Conservation (phyloP, 2,113 vertebrate genomes). For the Acinonyx jubatus region DNA sequence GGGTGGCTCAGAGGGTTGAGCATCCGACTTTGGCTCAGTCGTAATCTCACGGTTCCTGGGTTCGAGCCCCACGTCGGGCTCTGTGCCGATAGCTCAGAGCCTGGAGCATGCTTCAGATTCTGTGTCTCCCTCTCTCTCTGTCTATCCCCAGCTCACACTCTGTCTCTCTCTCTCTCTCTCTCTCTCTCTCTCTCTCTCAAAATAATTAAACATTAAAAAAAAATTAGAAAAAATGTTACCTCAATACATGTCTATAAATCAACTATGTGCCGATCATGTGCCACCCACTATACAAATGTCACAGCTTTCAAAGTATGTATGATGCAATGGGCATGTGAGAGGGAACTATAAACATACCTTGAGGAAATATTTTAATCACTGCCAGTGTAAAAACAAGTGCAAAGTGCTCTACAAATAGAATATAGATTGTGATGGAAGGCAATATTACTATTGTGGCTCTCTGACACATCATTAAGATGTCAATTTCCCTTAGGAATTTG, state of each 20-base stretch:
- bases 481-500: constrained; percentile 22
- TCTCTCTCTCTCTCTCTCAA: too few relatives aligned
- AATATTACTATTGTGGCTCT: background rate
- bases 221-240: background rate
- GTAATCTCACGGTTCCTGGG: too few relatives aligned
- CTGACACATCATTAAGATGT: background rate
- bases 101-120: too few relatives aligned
- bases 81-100: too few relatives aligned
- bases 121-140: too few relatives aligned
- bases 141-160: too few relatives aligned
- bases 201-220: too few relatives aligned
- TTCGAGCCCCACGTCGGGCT: too few relatives aligned
- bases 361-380: background rate
- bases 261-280: background rate
- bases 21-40: too few relatives aligned
- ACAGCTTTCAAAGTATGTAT: background rate
- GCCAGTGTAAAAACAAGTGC: background rate
- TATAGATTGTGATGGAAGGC: background rate
- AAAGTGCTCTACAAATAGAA: background rate
- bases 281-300: background rate
- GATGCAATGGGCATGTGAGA: background rate
- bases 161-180: too few relatives aligned
- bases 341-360: background rate
- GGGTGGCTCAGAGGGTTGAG: too few relatives aligned
- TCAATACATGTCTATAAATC: background rate